Conservation (phyloP, 2,888 invertebrate species). For the Tetranychus piercei region DNA sequence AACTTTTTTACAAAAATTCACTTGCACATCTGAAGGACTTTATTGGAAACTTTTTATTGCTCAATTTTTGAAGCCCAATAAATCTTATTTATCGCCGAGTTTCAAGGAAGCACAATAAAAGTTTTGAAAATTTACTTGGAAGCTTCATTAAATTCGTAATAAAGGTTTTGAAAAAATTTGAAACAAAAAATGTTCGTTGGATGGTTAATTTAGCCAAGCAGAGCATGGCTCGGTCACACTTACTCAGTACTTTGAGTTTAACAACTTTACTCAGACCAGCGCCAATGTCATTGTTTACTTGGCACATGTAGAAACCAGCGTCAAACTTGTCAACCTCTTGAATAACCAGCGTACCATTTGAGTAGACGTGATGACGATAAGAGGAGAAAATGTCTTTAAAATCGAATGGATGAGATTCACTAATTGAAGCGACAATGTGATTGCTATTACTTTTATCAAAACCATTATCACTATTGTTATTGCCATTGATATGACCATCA, state of each 20-base stretch:
- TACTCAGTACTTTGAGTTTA: not conserved
- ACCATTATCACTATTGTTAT: too few relatives aligned
- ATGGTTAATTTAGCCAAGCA: conserved; percentile 78
- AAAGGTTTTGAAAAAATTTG: not conserved
- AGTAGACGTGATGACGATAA: conserved; percentile 21
- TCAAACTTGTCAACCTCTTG: conserved; percentile 27
- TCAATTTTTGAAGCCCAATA: too few relatives aligned
- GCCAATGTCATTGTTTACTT: conserved; percentile 62
- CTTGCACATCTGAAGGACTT: too few relatives aligned
- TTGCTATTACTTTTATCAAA: not conserved
- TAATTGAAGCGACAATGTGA: not conserved
- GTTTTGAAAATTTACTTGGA: too few relatives aligned
- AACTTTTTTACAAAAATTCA: too few relatives aligned
- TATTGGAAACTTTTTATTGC: too few relatives aligned
- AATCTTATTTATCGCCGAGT: too few relatives aligned
- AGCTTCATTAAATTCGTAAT: too few relatives aligned
- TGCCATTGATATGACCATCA: too few relatives aligned
- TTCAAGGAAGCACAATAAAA: too few relatives aligned
- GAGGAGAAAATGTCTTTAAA: conserved; percentile 22
- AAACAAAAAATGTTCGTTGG: conserved; percentile 35
- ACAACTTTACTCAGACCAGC: conserved; percentile 13
- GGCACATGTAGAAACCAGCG: conserved; percentile 45
- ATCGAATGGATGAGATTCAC: conserved; percentile 14
- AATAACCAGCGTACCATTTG: conserved; percentile 27
- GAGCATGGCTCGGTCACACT: not conserved